Base-by-base conservation (phyloP, 2,888 invertebrate genomes). In the Lasioglossum vierecki region DNA sequence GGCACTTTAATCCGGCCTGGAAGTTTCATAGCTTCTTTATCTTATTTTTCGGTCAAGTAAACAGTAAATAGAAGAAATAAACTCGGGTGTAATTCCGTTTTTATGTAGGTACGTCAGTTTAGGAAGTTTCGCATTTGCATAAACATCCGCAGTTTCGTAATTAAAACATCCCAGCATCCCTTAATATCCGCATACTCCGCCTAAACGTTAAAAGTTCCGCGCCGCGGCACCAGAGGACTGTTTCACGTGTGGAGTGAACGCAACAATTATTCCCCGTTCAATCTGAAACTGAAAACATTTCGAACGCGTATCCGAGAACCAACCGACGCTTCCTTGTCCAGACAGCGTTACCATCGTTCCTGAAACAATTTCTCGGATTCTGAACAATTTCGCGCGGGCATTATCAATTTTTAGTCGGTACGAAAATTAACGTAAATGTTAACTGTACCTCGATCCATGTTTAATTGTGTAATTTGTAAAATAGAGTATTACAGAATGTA, bases 131-230 rank as follows among this genome's bases (percentile, higher is more conserved):
- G 22, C 35, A 39, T 66, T 66, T 66, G 35, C 66, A 39, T 66
- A 66, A 66, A 66, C 66, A 66, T 66, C 66, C 66, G 35, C 26
- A 39, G 60, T 15, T 4, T 22, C 39, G 22, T 72, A 71, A 81
- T 81, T 81, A 81, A 76, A 76, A 76, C 41, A 66, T 66, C 35
- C 35, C 35, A 35, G 66, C 35, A 66, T 66, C 66, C 66, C 66
- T 22, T 66, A 66, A 66, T 35, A 35, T 22, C 35, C 18, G 35
- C 66, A 39, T 66, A 39, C 66, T 9, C 9, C 35, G 66, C 22
- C 35, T 35, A 35, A 66, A 66, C 66, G 35, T 9, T 66, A 66
- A 66, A 66, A 66, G 66, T 66, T 66, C 66, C 66, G 22, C 35
- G 66, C 30, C 66, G 35, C 66, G 2, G 18, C 66, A 1, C 63